A percentile compares a stretch with the other conserved stretches of the same genome.
These are phyloP conservation scores for Andinoacara biseriatus DNA, from an alignment of 2,113 vertebrate species.

Conservation along the genomic window DNA sequence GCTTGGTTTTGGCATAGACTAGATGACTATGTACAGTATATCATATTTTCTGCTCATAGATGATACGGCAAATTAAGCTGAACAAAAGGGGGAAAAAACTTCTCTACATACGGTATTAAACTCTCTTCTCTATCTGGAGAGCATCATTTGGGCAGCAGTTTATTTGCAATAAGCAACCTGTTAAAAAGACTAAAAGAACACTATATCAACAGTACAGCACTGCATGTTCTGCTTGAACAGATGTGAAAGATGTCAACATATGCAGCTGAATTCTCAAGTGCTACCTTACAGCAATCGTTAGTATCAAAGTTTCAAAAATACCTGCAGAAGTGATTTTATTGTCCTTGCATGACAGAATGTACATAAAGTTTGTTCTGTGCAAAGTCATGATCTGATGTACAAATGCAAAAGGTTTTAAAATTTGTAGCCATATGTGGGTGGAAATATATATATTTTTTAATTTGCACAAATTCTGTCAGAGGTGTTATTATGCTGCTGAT, in stretches of 20 bases:
- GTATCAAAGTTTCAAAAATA: neutral
- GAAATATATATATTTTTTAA: fast-evolving
- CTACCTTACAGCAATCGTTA: neutral
- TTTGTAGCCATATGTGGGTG: neutral
- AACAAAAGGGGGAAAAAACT: neutral
- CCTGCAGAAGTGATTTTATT: neutral
- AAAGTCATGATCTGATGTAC: neutral
- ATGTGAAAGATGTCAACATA: neutral
- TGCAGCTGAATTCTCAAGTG: neutral
- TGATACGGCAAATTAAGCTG: neutral
- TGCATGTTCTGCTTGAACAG: neutral
- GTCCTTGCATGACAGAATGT: neutral
- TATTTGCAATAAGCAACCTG: neutral
- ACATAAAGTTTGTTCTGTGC: neutral
- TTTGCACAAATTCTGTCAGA: neutral
- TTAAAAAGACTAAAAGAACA: neutral
- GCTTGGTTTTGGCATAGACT: neutral
- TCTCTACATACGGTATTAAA: too few species aligned
- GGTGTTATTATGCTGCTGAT: neutral
- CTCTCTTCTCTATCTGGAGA: too few species aligned
- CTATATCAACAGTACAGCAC: neutral
- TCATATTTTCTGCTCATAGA: neutral
- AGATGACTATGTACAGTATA: neutral
- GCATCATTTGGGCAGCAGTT: neutral
- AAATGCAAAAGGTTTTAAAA: too few species aligned